Evolutionary conservation across 2,113 vertebrate species (phyloP).

Genomic region (Cyanoliseus patagonus): DNA sequence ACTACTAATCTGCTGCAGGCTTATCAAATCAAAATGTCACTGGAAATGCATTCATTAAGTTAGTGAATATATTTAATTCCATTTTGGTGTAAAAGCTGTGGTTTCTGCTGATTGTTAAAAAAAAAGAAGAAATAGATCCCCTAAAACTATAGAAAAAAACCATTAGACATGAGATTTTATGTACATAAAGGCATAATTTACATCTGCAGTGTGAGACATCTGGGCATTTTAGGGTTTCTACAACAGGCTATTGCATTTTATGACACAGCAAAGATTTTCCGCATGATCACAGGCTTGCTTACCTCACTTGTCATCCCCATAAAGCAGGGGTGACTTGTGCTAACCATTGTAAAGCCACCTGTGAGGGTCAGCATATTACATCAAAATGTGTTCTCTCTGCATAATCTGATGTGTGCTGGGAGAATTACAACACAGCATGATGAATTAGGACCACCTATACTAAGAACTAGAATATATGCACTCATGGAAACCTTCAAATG

Average conservation of each 20-base stretch:
- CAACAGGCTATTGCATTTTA: neutral
- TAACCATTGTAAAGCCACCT: neutral
- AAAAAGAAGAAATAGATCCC: neutral
- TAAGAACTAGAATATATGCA: neutral
- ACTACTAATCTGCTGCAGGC: conserved; percentile 8
- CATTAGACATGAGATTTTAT: neutral
- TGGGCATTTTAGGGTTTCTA: neutral
- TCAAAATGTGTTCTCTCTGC: neutral
- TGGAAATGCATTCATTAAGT: conserved; percentile 13
- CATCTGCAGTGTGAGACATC: neutral
- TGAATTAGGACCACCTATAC: neutral
- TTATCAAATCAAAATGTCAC: conserved; percentile 39
- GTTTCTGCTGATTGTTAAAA: neutral
- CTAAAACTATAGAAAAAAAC: neutral
- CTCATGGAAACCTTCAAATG: neutral
- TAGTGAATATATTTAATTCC: neutral
- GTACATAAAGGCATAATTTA: neutral
- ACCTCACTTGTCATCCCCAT: neutral
- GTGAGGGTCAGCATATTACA: neutral
- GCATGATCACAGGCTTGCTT: neutral
- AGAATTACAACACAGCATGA: neutral
- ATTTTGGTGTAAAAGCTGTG: neutral
- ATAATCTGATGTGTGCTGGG: neutral
- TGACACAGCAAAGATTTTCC: neutral
- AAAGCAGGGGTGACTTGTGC: neutral